A percentile compares a stretch with the other conserved stretches of the same genome.
Conservation (phyloP, 2,888 invertebrate genomes). For the Lumbricus terrestris region DNA sequence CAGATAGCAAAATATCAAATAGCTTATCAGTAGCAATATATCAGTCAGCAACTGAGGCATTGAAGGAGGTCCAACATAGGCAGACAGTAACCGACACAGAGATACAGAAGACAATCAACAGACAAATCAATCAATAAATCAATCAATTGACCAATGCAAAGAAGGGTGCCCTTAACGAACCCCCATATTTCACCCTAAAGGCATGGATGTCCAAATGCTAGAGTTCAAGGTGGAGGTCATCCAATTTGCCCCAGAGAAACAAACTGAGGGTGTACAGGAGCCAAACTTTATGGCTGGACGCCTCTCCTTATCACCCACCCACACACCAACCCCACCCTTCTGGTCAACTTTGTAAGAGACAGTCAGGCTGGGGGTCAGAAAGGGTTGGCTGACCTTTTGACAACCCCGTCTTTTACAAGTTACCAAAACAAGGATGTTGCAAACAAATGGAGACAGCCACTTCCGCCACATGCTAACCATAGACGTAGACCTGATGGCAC, state of each 20-base stretch:
- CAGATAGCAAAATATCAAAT: too few species aligned
- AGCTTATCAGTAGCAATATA: background rate
- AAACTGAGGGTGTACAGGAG: background rate
- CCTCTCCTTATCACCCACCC: background rate
- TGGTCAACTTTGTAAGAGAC: background rate
- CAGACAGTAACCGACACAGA: background rate
- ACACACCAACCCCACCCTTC: background rate
- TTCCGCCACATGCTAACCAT: background rate
- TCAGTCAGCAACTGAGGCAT: background rate
- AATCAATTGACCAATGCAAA: background rate
- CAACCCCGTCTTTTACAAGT: background rate
- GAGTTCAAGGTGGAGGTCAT: background rate
- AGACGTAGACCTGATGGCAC: background rate
- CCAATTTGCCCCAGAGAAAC: constrained; percentile 3
- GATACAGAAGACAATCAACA: background rate
- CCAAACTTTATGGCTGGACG: background rate
- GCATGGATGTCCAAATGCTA: too few species aligned
- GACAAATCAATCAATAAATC: background rate
- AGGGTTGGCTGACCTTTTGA: background rate
- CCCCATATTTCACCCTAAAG: background rate
- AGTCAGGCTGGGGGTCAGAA: background rate
- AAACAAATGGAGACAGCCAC: background rate
- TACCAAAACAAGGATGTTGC: background rate
- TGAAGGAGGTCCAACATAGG: background rate
- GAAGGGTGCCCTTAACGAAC: background rate